A percentile compares a stretch with the other conserved stretches of the same genome.
Evolutionary conservation across 2,888 invertebrate species (phyloP).

Genomic region (Pharmacophagus antenor): DNA sequence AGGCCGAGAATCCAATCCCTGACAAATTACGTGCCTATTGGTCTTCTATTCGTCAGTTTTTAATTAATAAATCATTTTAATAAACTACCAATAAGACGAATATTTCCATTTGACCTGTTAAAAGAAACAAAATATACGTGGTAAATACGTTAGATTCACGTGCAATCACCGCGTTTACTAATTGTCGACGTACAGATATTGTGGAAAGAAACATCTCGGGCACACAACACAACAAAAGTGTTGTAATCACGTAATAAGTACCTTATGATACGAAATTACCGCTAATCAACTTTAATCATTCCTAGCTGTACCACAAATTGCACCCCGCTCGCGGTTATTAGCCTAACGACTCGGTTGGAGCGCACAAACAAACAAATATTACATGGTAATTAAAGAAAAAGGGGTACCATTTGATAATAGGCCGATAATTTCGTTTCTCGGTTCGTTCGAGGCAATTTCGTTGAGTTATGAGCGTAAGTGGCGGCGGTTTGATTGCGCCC

Average conservation of each 20-base stretch:
- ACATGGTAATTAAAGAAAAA: constrained; percentile 74
- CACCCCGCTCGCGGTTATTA: constrained; percentile 63
- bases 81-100: too few species aligned
- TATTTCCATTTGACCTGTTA: background rate
- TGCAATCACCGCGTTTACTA: background rate
- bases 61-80: too few species aligned
- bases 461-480: constrained; percentile 67
- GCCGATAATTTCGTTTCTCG: constrained; percentile 65
- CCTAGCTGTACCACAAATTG: constrained; percentile 57
- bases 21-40: too few species aligned
- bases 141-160: background rate
- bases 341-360: constrained; percentile 65
- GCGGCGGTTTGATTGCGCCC: constrained; percentile 59
- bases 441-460: constrained; percentile 65
- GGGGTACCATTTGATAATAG: constrained; percentile 75
- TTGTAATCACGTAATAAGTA: constrained; percentile 59
- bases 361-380: constrained; percentile 75
- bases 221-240: constrained; percentile 55
- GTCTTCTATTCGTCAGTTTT: too few species aligned
- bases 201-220: constrained; percentile 30
- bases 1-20: too few species aligned
- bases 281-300: constrained; percentile 67
- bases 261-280: constrained; percentile 56
- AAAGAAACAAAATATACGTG: background rate
- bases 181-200: constrained; percentile 30